Conservation (phyloP, 2,113 vertebrate species). For the Probosciger aterrimus region DNA sequence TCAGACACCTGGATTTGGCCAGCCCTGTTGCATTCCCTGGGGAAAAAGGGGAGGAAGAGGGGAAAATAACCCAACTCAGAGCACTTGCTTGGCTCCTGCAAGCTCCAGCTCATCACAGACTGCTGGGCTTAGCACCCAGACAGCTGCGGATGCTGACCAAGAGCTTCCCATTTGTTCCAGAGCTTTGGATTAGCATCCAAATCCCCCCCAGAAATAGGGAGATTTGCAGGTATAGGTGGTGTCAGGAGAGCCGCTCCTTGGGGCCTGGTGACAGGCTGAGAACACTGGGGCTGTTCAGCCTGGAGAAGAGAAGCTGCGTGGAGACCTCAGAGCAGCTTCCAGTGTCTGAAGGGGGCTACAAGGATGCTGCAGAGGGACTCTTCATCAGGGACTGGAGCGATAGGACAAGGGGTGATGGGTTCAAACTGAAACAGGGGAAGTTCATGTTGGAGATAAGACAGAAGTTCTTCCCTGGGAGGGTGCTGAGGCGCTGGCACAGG, state of each 20-base stretch:
- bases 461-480: too few species aligned
- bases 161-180: neutral
- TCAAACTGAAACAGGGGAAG: too few species aligned
- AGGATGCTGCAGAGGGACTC: too few species aligned
- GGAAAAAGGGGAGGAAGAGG: neutral
- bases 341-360: neutral
- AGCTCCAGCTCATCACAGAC: neutral
- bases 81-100: neutral
- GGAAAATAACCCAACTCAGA: neutral
- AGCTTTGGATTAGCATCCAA: neutral
- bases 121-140: neutral
- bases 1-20: neutral
- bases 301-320: neutral
- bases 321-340: neutral
- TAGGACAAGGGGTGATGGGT: too few species aligned
- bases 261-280: neutral
- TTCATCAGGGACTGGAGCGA: too few species aligned
- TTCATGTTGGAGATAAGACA: too few species aligned
- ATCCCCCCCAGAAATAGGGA: neutral
- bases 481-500: too few species aligned
- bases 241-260: neutral
- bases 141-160: neutral
- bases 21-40: neutral
- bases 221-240: neutral
- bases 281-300: neutral